These are phyloP conservation scores for Rotaria macrura DNA, from an alignment of 2,888 invertebrate species.

Conservation along the genomic window DNA sequence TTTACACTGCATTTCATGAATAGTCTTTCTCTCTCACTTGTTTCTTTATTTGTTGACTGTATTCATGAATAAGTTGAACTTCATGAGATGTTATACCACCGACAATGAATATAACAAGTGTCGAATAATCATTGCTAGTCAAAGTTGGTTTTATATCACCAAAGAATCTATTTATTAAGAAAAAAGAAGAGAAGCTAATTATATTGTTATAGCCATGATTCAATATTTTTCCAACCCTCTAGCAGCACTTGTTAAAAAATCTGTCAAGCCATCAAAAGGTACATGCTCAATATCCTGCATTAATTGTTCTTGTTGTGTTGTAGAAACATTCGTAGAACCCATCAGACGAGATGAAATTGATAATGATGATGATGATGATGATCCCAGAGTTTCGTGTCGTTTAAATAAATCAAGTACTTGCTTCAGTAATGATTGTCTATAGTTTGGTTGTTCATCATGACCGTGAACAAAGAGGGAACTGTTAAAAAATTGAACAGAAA, in stretches of 20 bases:
- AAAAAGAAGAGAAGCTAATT: no score
- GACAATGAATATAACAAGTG: background rate
- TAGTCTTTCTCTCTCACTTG: background rate
- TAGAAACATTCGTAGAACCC: background rate
- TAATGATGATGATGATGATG: background rate
- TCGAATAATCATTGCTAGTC: background rate
- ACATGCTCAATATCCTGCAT: background rate
- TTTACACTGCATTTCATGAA: no score
- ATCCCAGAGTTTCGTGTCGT: background rate
- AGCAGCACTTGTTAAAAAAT: background rate
- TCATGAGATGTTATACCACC: background rate
- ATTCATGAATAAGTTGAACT: conserved; percentile 9
- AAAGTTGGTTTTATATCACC: background rate
- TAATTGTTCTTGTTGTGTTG: conserved; percentile 6
- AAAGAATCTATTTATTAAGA: background rate
- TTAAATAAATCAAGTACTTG: background rate
- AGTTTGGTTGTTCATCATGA: background rate
- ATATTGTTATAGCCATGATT: no score
- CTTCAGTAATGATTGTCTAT: background rate
- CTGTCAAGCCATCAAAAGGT: background rate
- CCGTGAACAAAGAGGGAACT: conserved; percentile 6
- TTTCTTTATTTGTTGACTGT: background rate
- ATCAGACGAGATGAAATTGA: background rate
- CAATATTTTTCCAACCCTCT: background rate
- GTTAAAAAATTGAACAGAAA: no score